These are phyloP conservation scores for Camponotus pennsylvanicus DNA, from an alignment of 1,140 invertebrate genomes.

Conservation along the genomic window DNA sequence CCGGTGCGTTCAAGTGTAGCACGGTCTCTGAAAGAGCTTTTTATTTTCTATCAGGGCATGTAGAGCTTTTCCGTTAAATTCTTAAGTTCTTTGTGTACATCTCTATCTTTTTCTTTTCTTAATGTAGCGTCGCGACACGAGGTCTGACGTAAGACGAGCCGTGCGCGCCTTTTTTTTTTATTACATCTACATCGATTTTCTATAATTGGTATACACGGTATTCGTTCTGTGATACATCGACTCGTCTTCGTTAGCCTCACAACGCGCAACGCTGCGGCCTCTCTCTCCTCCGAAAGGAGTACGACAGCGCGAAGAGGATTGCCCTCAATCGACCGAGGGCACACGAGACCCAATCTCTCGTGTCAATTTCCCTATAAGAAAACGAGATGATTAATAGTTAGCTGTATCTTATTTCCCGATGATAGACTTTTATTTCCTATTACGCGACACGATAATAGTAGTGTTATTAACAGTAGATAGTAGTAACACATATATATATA, in stretches of 20 bases:
- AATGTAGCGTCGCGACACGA: conserved; percentile 69
- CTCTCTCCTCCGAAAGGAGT: conserved; percentile 78
- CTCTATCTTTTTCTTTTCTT: conserved; percentile 54
- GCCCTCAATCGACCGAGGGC: conserved; percentile 49
- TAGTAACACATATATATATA: no score
- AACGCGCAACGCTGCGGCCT: conserved; percentile 71
- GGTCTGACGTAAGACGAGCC: conserved; percentile 58
- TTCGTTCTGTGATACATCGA: not conserved
- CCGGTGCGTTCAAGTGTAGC: conserved; percentile 84
- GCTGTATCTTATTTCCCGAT: not conserved
- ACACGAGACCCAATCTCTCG: conserved; percentile 52
- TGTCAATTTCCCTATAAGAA: conserved; percentile 37
- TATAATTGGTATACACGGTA: not conserved
- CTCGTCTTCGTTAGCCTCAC: conserved; percentile 70
- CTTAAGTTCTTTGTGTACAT: conserved; percentile 56
- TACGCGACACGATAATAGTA: not conserved
- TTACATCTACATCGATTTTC: conserved; percentile 1
- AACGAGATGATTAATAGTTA: conserved; percentile 26
- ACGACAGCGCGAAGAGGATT: conserved; percentile 60
- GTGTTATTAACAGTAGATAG: not conserved
- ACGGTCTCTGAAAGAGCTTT: conserved; percentile 83
- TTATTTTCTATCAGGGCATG: conserved; percentile 76
- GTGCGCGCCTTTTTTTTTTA: not conserved
- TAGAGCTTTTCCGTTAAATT: conserved; percentile 73
- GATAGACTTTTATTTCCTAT: not conserved